Base-by-base conservation (phyloP, 2,113 vertebrate species). In the Zapus hudsonius region DNA sequence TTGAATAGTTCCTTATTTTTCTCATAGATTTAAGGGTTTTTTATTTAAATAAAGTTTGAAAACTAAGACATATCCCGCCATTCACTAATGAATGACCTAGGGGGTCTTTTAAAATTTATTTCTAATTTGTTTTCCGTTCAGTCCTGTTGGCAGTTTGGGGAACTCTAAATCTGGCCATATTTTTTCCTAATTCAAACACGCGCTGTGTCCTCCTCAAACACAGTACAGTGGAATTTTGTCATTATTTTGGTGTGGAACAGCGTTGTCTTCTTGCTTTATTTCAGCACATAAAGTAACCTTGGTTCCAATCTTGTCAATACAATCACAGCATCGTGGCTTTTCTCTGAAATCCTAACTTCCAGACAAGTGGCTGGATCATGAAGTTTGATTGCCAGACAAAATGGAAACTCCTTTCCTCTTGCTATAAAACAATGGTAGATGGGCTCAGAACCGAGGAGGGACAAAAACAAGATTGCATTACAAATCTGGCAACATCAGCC, bases 401-500 rank as follows among this genome's bases (percentile, higher is more conserved):
- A 89, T 82, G 76, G 88, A 93, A 92, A 96, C 93, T 95, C 93
- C 91, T 96, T 97, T 96, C 61, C 86, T 95, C 89, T 84, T 90
- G 85, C 59, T 80, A 22, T 95, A 92, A 96, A 97, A 95, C 76
- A 94, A 76, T 93, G 88, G 93, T 95, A 75, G 96, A 96, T 91
- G 90, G 96, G 94, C 96, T 95, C 90, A 94, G 92, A 96, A 90
- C 86, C 52, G 96, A 97, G 93, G 85, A 97, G 95, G 91, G 97
- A 95, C 95, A 89, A 97, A 97, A 98, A 97, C 96, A 96, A 97
- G 97, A 95, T 97, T 98, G 97, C 95, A 69, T 98, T 98, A 98
- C 96, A 96, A 97, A 97, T 98, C 96, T 98, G 97, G 97, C 98
- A 98, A 96, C 97, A 98, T 98, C 97, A 98, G 93, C 98, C 97